Percentiles rank a stretch among this genome's conserved stretches.
phyloP scores from a whole-genome alignment of 2,888 invertebrate species.

The Conistra vaccinii region DNA sequence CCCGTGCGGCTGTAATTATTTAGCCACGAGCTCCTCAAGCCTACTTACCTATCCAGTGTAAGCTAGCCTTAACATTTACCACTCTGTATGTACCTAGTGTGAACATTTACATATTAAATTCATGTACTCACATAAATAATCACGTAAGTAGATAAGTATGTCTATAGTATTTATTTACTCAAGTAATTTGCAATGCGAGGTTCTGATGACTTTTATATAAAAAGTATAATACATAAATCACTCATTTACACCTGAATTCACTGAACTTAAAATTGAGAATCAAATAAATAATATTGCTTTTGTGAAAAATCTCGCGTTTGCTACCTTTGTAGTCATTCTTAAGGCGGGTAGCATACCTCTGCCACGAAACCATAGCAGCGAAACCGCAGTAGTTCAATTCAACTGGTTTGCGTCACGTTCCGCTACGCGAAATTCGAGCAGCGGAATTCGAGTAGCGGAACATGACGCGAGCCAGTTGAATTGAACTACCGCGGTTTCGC shows the following conservation, averaged over 20 bases:
- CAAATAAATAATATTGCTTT: neutral
- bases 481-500: too few species aligned
- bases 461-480: too few species aligned
- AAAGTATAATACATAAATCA: neutral
- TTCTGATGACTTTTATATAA: constrained; percentile 11
- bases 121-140: constrained; percentile 14
- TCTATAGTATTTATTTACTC: constrained; percentile 30
- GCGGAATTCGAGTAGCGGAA: too few species aligned
- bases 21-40: too few species aligned
- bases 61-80: constrained; percentile 10
- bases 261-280: neutral
- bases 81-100: constrained; percentile 4
- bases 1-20: too few species aligned
- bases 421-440: too few species aligned
- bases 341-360: too few species aligned
- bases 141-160: constrained; percentile 1
- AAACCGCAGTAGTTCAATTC: too few species aligned
- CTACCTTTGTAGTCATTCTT: too few species aligned
- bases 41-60: neutral
- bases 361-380: too few species aligned
- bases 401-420: too few species aligned
- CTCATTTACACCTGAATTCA: neutral
- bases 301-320: too few species aligned
- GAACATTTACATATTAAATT: constrained; percentile 33
- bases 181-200: constrained; percentile 11